Base-by-base conservation (phyloP, 2,797 vertebrate species). In the Pterois miles region DNA sequence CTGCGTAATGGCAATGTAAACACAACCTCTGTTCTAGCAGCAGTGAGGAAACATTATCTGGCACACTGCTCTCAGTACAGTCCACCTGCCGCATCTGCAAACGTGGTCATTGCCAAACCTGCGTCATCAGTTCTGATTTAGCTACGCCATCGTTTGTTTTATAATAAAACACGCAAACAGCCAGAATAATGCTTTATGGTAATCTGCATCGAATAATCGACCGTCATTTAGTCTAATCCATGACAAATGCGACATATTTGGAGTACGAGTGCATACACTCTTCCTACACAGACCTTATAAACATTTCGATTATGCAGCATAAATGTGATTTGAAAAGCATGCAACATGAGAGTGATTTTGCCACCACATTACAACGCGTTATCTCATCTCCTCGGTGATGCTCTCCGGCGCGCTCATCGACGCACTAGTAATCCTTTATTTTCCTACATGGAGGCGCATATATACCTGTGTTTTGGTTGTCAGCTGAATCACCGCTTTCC, bases 401-500 rank as follows among this genome's bases (percentile, higher is more conserved):
- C 80, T 88, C 74, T 69, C 50, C 71, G 60, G 72, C 57, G 71
- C 80, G 80, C 78, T 65, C 64, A 18, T 63, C 64, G 23, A 14
- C 63, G 53, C 46, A 54, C 16, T 29, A 2, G 38, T 23, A 40
- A 75, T 60, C 16, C 43, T 64, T 63, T 52, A 25, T n/a, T 58
- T 29, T 2, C 8, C 43, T 16, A 22, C 23, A n/a, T n/a, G 46
- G 50, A 74, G 7, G 31, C 29, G 6, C 3, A 36, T 33, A 9
- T 16, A 40, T 23, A 99, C 97, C 97, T 99, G 98, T n/a, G 98
- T 98, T 95, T 98, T 98, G 71, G 98, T 99, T 82, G 98, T 98
- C 87, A 99, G 96, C 92, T 99, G 98, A 90, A 99, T 98, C 85
- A 99, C 98, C 59, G 98, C 98, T 92, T 99, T 99, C 92, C 98